Conservation (phyloP, 2,797 vertebrate genomes). For the Natrix natrix region DNA sequence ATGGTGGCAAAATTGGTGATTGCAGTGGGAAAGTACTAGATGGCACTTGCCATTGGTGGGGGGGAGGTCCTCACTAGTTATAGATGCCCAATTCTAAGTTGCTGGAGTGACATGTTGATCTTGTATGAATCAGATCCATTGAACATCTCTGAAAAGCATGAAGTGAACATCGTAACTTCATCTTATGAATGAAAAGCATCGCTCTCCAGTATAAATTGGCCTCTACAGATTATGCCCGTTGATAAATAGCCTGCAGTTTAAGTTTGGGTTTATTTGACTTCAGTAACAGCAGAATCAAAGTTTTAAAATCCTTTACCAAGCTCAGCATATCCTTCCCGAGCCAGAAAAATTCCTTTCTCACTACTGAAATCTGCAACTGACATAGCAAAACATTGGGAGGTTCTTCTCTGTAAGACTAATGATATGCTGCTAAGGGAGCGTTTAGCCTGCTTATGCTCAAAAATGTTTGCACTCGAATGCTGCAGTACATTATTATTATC, state of each 20-base stretch:
- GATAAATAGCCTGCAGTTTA: constrained; percentile 9
- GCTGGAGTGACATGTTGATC: constrained; percentile 43
- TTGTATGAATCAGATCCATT: constrained; percentile 45
- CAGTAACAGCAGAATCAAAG: background rate
- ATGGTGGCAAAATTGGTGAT: constrained; percentile 4
- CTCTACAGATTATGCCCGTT: constrained; percentile 5
- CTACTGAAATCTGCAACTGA: background rate
- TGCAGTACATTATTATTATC: background rate
- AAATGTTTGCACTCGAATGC: background rate
- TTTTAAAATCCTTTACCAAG: background rate
- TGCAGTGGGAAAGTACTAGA: constrained; percentile 40
- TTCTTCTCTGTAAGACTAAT: background rate
- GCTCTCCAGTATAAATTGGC: background rate
- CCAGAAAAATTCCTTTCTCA: background rate
- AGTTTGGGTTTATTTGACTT: background rate
- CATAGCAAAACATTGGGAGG: background rate
- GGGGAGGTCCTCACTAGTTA: constrained; percentile 47
- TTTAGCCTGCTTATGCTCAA: background rate
- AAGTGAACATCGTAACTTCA: constrained; percentile 35
- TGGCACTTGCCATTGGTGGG: background rate
- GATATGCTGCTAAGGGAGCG: background rate
- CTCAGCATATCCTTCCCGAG: constrained; percentile 2
- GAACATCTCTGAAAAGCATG: constrained; percentile 32
- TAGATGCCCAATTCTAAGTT: constrained; percentile 45
- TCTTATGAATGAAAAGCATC: constrained; percentile 38